Conservation (phyloP, 2,113 vertebrate genomes). For the Emydura subglobosa region DNA sequence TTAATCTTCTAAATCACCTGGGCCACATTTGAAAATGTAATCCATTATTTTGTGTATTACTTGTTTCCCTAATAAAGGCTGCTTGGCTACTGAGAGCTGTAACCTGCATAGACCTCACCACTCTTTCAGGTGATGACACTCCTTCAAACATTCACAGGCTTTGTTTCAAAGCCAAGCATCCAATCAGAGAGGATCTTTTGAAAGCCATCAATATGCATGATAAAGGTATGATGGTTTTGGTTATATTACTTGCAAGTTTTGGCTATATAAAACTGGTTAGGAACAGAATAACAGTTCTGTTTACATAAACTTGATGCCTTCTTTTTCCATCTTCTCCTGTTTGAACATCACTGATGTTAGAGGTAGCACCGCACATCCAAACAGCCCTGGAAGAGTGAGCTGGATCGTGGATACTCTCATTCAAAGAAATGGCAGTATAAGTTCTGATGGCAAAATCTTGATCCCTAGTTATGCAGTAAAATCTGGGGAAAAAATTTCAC, state of each 20-base stretch:
- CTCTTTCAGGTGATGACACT: slow-evolving; percentile 93
- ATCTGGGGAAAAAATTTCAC: background rate
- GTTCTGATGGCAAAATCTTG: background rate
- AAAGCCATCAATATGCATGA: slow-evolving; percentile 88
- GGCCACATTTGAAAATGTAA: background rate
- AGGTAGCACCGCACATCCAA: background rate
- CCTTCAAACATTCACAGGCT: slow-evolving; percentile 90
- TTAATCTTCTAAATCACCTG: background rate
- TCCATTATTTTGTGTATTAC: background rate
- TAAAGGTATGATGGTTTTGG: slow-evolving; percentile 81
- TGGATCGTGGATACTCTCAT: background rate
- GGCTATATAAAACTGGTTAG: background rate
- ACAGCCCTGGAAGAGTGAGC: background rate
- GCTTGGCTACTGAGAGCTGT: slow-evolving; percentile 94
- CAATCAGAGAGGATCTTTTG: slow-evolving; percentile 88
- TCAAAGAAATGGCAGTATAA: background rate
- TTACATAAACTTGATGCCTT: background rate
- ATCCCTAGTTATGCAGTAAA: background rate
- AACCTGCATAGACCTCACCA: slow-evolving; percentile 95
- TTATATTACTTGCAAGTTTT: background rate
- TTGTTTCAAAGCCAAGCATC: slow-evolving; percentile 93
- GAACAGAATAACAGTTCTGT: background rate
- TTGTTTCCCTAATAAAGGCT: slow-evolving; percentile 77
- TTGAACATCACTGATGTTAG: background rate
- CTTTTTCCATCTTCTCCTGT: background rate